phyloP scores from a whole-genome alignment of 2,888 invertebrate genomes.

The Hartigia nigra region DNA sequence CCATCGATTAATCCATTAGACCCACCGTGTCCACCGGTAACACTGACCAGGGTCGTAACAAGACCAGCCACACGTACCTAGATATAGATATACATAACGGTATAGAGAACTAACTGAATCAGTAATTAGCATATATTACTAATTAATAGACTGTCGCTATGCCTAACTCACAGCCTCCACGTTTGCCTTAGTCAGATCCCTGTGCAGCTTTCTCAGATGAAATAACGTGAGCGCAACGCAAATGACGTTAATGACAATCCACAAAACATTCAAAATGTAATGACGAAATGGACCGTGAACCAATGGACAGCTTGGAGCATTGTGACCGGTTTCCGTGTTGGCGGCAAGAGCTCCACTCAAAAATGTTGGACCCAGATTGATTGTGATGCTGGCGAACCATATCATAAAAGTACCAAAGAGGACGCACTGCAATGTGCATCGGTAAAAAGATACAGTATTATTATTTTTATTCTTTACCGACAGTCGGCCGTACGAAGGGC shows the following conservation, averaged over 20 bases:
- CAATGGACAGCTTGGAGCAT: slow-evolving; percentile 86
- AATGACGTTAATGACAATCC: slow-evolving; percentile 88
- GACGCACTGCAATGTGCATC: slow-evolving; percentile 75
- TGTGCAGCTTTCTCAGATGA: slow-evolving; percentile 84
- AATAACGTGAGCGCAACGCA: slow-evolving; percentile 86
- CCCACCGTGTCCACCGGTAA: slow-evolving; percentile 73
- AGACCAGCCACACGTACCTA: slow-evolving; percentile 80
- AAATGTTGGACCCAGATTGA: slow-evolving; percentile 90
- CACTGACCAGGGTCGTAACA: slow-evolving; percentile 85
- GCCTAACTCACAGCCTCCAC: slow-evolving; percentile 74
- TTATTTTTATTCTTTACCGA: not conserved
- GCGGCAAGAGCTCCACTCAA: slow-evolving; percentile 85
- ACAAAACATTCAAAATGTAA: slow-evolving; percentile 89
- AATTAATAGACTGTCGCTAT: not conserved
- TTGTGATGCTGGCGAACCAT: slow-evolving; percentile 92
- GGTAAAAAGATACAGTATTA: not conserved
- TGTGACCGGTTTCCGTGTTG: slow-evolving; percentile 80
- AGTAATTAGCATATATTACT: not conserved
- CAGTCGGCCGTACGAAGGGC: not conserved
- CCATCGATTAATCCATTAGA: slow-evolving; percentile 43
- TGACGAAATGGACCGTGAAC: slow-evolving; percentile 89
- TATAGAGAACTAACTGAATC: not conserved
- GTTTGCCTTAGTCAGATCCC: slow-evolving; percentile 85
- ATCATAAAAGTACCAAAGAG: slow-evolving; percentile 93
- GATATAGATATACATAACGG: not conserved